Percentiles rank a stretch among this genome's conserved stretches.
Conservation (phyloP, 2,888 invertebrate species). For the Andrena trimmerana region DNA sequence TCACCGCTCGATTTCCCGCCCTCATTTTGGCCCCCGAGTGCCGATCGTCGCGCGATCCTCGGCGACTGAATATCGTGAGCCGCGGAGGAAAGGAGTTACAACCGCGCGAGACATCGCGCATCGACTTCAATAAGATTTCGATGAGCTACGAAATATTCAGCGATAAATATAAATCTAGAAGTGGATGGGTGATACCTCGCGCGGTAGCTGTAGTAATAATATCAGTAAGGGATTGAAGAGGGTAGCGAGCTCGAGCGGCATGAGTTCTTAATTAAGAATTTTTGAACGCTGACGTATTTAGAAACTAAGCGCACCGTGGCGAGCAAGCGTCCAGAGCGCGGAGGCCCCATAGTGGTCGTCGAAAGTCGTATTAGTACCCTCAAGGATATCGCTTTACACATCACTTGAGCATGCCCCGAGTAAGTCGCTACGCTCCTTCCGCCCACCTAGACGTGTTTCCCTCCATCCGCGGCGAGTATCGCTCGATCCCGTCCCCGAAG, state of each 20-base stretch:
- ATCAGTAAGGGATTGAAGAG: too few relatives aligned
- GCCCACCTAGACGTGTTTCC: neutral
- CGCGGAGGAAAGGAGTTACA: neutral
- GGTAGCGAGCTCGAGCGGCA: too few relatives aligned
- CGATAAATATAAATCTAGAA: neutral
- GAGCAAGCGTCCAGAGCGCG: too few relatives aligned
- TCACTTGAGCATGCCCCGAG: neutral
- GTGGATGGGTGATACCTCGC: neutral
- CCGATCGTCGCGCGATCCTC: conserved; percentile 14
- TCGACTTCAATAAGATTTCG: too few relatives aligned
- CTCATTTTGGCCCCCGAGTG: conserved; percentile 10
- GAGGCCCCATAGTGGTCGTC: too few relatives aligned
- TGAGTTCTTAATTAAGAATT: too few relatives aligned
- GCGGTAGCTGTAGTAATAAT: neutral
- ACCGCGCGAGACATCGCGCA: too few relatives aligned
- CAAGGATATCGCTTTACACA: neutral
- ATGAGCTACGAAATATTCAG: neutral
- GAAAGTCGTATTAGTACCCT: neutral
- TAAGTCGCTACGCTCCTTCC: neutral
- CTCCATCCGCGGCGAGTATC: neutral
- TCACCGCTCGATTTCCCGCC: conserved; percentile 27
- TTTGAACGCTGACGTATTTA: too few relatives aligned
- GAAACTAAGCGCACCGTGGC: too few relatives aligned
- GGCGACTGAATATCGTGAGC: neutral
- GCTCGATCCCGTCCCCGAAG: neutral